phyloP scores from a whole-genome alignment of 2,888 invertebrate genomes.

The Dryocosmus kuriphilus region DNA sequence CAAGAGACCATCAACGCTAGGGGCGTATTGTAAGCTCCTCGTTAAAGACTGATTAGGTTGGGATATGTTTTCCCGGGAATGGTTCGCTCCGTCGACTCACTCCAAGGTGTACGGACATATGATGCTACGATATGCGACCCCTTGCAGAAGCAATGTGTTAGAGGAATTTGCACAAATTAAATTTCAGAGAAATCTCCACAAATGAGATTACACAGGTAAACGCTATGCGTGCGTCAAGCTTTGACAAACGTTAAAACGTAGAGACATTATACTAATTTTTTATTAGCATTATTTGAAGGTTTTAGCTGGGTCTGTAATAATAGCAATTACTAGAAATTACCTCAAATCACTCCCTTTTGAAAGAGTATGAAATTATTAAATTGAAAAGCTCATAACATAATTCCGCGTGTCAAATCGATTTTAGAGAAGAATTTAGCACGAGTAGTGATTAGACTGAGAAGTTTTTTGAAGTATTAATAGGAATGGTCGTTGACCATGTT shows the following conservation, averaged over 20 bases:
- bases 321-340: no score
- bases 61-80: slow-evolving; percentile 45
- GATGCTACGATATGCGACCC: slow-evolving; percentile 48
- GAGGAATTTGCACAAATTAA: slow-evolving; percentile 21
- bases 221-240: not conserved
- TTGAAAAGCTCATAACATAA: not conserved
- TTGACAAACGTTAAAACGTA: not conserved
- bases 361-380: not conserved
- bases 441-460: not conserved
- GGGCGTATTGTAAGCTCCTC: slow-evolving; percentile 55
- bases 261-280: not conserved
- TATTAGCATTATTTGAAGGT: no score
- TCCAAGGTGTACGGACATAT: slow-evolving; percentile 48
- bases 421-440: not conserved
- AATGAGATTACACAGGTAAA: not conserved
- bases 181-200: slow-evolving; percentile 6
- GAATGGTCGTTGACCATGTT: slow-evolving; percentile 50
- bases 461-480: not conserved
- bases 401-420: not conserved
- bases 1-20: slow-evolving; percentile 54
- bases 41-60: slow-evolving; percentile 53
- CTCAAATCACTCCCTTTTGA: no score
- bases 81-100: slow-evolving; percentile 45
- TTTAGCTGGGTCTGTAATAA: no score
- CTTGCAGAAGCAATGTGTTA: slow-evolving; percentile 30